Conservation (phyloP, 2,888 invertebrate genomes). For the Folsomia candida region DNA sequence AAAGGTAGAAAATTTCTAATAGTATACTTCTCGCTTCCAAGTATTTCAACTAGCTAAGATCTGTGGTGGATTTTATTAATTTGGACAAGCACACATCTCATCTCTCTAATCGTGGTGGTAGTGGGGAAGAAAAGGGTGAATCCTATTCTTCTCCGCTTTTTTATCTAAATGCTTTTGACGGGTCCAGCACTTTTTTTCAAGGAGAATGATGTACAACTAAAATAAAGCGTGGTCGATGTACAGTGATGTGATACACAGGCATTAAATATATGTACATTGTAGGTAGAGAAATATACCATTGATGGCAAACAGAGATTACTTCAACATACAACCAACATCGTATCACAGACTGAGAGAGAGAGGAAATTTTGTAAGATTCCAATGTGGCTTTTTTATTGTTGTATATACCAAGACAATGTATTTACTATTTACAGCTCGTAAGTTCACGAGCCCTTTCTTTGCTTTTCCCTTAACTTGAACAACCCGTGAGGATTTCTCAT, state of each 20-base stretch:
- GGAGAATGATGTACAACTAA: not conserved
- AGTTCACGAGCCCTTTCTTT: not conserved
- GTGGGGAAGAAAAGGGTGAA: conserved; percentile 29
- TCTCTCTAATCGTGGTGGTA: conserved; percentile 10
- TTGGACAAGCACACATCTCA: conserved; percentile 26
- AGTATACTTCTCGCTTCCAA: not conserved
- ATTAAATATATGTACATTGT: too few species aligned
- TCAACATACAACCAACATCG: not conserved
- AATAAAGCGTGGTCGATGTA: not conserved
- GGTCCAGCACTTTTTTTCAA: conserved; percentile 18
- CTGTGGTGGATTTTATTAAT: conserved; percentile 41
- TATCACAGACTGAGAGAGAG: too few species aligned
- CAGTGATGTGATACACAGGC: too few species aligned
- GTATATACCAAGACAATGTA: not conserved
- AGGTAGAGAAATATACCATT: too few species aligned
- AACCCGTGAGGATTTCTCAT: not conserved
- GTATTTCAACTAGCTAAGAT: conserved; percentile 21
- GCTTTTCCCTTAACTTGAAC: not conserved
- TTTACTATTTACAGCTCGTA: not conserved
- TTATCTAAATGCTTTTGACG: conserved; percentile 24
- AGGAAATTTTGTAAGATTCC: not conserved
- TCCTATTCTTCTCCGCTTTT: conserved; percentile 21
- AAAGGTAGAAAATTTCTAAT: conserved; percentile 10
- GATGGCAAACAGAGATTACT: not conserved
- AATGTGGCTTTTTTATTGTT: not conserved